A percentile compares a stretch with the other conserved stretches of the same genome.
These are phyloP conservation scores for Agrilus cyanescens DNA, from an alignment of 2,888 invertebrate species.

Conservation along the genomic window DNA sequence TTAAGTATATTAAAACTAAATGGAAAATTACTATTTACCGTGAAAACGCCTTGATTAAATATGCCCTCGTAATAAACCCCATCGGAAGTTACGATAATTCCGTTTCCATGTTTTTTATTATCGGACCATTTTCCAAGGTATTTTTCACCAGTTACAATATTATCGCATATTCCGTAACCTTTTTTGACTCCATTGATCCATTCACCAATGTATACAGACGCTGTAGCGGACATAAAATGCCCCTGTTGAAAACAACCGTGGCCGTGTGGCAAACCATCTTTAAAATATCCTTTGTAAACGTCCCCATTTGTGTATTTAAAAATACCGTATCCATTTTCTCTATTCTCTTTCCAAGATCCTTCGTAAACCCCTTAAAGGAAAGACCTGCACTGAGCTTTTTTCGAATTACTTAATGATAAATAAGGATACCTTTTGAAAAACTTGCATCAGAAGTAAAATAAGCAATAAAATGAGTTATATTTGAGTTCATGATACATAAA, in stretches of 20 bases:
- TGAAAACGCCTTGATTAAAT: constrained; percentile 67
- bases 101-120: constrained; percentile 72
- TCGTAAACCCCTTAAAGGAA: constrained; percentile 53
- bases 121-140: constrained; percentile 85
- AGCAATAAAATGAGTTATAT: too few relatives aligned
- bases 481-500: too few relatives aligned
- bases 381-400: constrained; percentile 15
- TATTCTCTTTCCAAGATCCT: constrained; percentile 71
- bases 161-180: constrained; percentile 84
- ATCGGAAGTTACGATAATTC: constrained; percentile 76
- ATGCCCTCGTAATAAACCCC: constrained; percentile 86
- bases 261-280: constrained; percentile 72
- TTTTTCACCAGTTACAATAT: constrained; percentile 75
- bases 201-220: constrained; percentile 80
- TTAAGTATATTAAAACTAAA: neutral
- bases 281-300: constrained; percentile 77
- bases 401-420: constrained; percentile 31
- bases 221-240: constrained; percentile 59
- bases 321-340: constrained; percentile 69
- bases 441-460: too few relatives aligned
- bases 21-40: constrained; percentile 38
- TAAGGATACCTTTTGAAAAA: too few relatives aligned
- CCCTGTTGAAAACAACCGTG: constrained; percentile 76
- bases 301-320: constrained; percentile 68
- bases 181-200: constrained; percentile 66